Base-by-base conservation (phyloP, 2,113 vertebrate genomes). In the Panthera uncia region DNA sequence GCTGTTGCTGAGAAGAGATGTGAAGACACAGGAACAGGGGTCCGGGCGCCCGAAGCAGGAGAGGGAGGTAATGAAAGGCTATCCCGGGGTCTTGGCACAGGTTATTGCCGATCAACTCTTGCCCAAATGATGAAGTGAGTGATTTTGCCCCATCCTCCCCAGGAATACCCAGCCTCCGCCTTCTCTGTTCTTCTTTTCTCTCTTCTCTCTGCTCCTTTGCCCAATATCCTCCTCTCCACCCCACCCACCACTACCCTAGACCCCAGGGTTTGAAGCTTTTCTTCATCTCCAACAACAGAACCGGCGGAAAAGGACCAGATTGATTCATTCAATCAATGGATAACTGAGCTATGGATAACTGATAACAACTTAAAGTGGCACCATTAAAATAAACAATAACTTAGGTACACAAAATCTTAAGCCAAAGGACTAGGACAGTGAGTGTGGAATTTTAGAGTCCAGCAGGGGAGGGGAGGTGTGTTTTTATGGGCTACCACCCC, bases 341-440 rank as follows among this genome's bases (percentile, higher is more conserved):
- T 45, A n/a, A 48, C 48, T n/a, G 76, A 33, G 71, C 66, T 69
- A 78, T 84, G 48, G 82, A 76, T 50, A 93, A 31, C 23, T 73
- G 48, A 13, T 69, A 23, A 52, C 48, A 80, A 95, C 94, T 68
- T 83, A 38, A 82, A 88, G 85, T n/a, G 92, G 68, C 18, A n/a
- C 41, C n/a, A 50, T 91, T 85, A 52, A 57, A n/a, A 81, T 21
- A 78, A n/a, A 18, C 55, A 66, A 16, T 87, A 80, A 95, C 66
- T 79, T 79, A 66, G 55, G 63, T 89, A 73, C 71, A 48, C 57
- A 36, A 50, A 92, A 95, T 69, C 83, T 93, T 66, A 63, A 95
- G 14, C 68, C 76, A 29, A 78, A 94, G 19, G 91, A 55, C 36
- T n/a, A 65, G 86, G 57, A 52, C 41, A 7, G 7, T 33, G 55